Evolutionary conservation across 2,888 invertebrate species (phyloP), one percentile per base, ranked within the genome.

Genomic region (Fabriciana adippe): DNA sequence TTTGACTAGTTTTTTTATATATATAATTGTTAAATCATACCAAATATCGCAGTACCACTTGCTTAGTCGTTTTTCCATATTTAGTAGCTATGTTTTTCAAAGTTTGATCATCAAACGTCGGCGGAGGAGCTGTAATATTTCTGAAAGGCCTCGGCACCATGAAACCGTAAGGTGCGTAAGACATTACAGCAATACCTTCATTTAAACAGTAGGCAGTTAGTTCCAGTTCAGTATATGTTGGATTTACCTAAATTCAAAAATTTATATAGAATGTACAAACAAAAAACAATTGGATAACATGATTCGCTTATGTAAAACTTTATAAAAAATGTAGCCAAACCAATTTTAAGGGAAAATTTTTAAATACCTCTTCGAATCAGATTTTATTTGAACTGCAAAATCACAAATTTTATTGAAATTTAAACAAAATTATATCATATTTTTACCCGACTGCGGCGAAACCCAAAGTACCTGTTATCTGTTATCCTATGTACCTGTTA

Each of bases 21-120:
- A 41, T 16, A 21, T 16, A 1, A 13, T 3, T 16, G 1, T 53
- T 1, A 54, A 41, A 26, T 21, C 50, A 87, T 84, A 95, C 95
- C 92, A 95, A 88, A 85, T 94, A 96, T 75, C 95, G 90, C 16
- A 96, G 81, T 3, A 94, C 90, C 45, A 96, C 85, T 88, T 96
- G 96, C 0, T 93, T 93, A 0, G 94, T 85, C 0, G 89, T 93
- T 88, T 96, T 96, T 0, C 89, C 88, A 73, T 96, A 94, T 73
- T 95, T 95, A 55, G 93, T 84, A 0, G 93, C 94, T 18, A 96
- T 93, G 56, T 85, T 85, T 1, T 87, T 78, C 1, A 95, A 89
- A 66, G 89, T 89, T 0, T 93, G 57, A 45, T 78, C 21, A 76
- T 65, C 26, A 50, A 66, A 61, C 1, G 6, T 56, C 14, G 55